Percentiles rank a stretch among this genome's conserved stretches.
These are phyloP conservation scores for Lagria hirta DNA, from an alignment of 2,888 invertebrate genomes.

Conservation along the genomic window DNA sequence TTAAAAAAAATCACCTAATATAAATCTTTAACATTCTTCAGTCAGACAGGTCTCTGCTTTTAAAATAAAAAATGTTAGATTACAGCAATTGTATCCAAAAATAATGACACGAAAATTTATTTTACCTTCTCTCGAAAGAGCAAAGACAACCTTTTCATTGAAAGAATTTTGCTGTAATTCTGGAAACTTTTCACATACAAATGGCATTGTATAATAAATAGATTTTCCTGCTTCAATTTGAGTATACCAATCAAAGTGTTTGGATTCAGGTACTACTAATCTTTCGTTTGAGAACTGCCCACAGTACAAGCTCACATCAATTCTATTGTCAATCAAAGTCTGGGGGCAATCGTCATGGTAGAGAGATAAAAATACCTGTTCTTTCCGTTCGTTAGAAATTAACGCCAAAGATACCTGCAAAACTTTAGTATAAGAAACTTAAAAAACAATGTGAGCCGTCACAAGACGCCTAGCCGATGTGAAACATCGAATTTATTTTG, in stretches of 20 bases:
- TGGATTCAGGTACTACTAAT: slow-evolving; percentile 50
- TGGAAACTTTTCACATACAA: slow-evolving; percentile 65
- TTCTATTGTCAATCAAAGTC: slow-evolving; percentile 73
- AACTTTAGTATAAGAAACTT: no score
- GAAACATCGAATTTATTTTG: no score
- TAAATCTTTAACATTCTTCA: slow-evolving; percentile 3
- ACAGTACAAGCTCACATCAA: slow-evolving; percentile 62
- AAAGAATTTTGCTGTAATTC: slow-evolving; percentile 56
- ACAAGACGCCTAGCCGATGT: no score
- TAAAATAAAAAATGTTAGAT: no score
- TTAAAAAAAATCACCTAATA: slow-evolving; percentile 1
- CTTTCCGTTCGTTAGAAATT: slow-evolving; percentile 68
- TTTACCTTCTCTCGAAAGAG: no score
- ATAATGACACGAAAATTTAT: no score
- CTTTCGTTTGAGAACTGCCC: slow-evolving; percentile 60
- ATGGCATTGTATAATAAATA: slow-evolving; percentile 73
- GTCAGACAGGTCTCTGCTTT: no score
- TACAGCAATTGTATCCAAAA: no score
- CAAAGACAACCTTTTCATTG: slow-evolving; percentile 46
- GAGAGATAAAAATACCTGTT: slow-evolving; percentile 70
- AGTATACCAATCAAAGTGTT: slow-evolving; percentile 66
- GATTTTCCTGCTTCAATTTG: slow-evolving; percentile 58
- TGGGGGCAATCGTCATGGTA: slow-evolving; percentile 75
- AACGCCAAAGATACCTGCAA: slow-evolving; percentile 63
- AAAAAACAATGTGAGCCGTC: no score